Base-by-base conservation (phyloP, 2,888 invertebrate species). In the Hydrotaea cyrtoneurina region DNA sequence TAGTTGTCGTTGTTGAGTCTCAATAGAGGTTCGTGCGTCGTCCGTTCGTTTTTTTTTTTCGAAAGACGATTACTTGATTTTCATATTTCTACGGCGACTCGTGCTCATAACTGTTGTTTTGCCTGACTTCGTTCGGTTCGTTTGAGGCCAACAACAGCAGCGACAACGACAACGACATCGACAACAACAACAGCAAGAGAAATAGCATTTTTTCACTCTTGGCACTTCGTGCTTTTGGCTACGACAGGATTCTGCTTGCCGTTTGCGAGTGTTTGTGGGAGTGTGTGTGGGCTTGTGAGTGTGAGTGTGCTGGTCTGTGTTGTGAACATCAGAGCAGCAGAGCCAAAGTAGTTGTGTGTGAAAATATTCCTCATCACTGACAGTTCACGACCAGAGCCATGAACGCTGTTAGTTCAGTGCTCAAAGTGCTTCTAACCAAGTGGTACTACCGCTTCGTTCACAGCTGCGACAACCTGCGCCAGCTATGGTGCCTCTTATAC, bases 371-470 rank as follows among this genome's bases (percentile, higher is more conserved):
- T 79, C 77, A 77, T 74, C 79, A 77, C 64, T 87, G 86, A 86
- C 88, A 88, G 88, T 88, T 88, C 87, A 86, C 87, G 86, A 86
- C 87, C 80, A 84, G 87, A 85, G 85, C 85, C 87, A 89, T 89
- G 87, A 87, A 87, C 87, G 88, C 86, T 87, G 80, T 86, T 87
- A 87, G 87, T 89, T 90, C 89, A 90, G 90, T 90, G 90, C 90
- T 89, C 87, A 90, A 88, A 89, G 89, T 90, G 90, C 90, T 90
- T 89, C 89, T 89, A 89, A 89, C 88, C 90, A 89, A 90, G 90
- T 89, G 89, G 89, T 89, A 89, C 89, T 88, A 82, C 76, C 85
- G 85, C 85, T 88, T 82, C 53, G 69, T 80, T 82, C 39, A 71
- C 62, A 71, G 50, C 74, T 39, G 26, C 46, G 82, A 50, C 21